Percentiles rank a stretch among this genome's conserved stretches.
These are phyloP conservation scores for Rhombomys opimus DNA, from an alignment of 2,113 vertebrate genomes.

Conservation along the genomic window DNA sequence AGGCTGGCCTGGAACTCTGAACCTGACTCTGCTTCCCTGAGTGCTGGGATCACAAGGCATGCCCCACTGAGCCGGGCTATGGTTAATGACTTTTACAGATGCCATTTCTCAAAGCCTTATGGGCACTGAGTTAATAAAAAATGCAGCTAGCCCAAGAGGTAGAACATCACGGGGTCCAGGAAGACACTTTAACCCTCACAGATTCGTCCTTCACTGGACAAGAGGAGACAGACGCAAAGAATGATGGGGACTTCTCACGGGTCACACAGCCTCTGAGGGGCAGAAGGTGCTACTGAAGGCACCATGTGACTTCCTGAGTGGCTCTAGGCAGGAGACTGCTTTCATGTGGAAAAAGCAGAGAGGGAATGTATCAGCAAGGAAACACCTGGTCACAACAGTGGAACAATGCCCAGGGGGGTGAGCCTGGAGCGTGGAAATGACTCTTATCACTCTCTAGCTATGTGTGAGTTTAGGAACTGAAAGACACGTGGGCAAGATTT, in stretches of 20 bases:
- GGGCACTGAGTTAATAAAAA: not conserved
- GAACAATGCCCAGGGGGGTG: not conserved
- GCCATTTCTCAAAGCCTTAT: not conserved
- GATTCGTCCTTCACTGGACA: not conserved
- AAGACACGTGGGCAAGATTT: fast-evolving
- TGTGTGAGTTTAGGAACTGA: not conserved
- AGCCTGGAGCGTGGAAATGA: not conserved
- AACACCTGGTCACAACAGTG: not conserved
- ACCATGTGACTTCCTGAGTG: not conserved
- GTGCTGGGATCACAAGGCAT: no score
- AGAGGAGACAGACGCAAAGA: not conserved
- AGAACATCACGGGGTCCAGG: not conserved
- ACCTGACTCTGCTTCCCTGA: no score
- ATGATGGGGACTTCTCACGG: not conserved
- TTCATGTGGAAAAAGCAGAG: not conserved
- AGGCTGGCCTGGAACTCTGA: no score
- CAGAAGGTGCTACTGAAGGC: no score
- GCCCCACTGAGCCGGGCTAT: not conserved
- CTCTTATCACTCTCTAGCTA: fast-evolving
- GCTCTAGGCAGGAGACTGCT: not conserved
- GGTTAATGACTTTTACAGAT: not conserved
- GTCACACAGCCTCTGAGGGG: not conserved
- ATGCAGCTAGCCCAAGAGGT: not conserved
- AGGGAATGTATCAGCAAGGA: not conserved
- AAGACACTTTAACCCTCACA: not conserved